These are phyloP conservation scores for Luscinia megarhynchos DNA, from an alignment of 2,797 vertebrate species.

Conservation along the genomic window DNA sequence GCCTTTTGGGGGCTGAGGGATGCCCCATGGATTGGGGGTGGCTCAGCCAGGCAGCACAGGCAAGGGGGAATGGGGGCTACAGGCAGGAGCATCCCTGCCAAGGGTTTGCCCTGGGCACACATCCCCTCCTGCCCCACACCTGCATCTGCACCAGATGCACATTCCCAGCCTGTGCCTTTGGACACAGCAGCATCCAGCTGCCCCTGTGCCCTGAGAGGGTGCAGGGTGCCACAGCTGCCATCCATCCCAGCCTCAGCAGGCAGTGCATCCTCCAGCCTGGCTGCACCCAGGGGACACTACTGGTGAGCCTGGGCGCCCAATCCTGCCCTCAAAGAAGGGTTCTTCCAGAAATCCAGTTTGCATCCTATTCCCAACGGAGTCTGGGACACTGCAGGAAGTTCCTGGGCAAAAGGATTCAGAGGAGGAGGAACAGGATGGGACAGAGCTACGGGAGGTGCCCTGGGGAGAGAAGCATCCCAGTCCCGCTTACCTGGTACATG, in stretches of 20 bases:
- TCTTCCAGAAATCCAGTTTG: background rate
- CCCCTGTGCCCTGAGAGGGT: background rate
- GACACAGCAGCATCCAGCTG: background rate
- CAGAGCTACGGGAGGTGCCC: background rate
- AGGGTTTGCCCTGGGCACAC: background rate
- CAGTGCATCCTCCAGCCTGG: background rate
- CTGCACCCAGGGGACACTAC: background rate
- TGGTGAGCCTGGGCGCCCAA: background rate
- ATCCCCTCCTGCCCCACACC: background rate
- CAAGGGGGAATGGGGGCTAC: background rate
- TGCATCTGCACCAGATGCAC: background rate
- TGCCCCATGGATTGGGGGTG: background rate
- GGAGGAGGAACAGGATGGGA: background rate
- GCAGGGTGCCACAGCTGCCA: background rate
- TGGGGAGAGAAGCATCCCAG: rapidly evolving
- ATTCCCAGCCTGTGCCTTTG: background rate
- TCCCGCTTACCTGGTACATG: slow-evolving; percentile 87
- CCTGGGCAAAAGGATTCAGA: background rate
- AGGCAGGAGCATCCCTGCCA: background rate
- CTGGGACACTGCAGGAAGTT: background rate
- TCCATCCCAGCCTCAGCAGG: background rate
- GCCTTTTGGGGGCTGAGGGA: slow-evolving; percentile 40
- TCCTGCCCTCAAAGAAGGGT: background rate
- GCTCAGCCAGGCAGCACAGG: background rate
- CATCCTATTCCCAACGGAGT: background rate